phyloP scores from a whole-genome alignment of 2,113 vertebrate species.

The Mobula hypostoma region DNA sequence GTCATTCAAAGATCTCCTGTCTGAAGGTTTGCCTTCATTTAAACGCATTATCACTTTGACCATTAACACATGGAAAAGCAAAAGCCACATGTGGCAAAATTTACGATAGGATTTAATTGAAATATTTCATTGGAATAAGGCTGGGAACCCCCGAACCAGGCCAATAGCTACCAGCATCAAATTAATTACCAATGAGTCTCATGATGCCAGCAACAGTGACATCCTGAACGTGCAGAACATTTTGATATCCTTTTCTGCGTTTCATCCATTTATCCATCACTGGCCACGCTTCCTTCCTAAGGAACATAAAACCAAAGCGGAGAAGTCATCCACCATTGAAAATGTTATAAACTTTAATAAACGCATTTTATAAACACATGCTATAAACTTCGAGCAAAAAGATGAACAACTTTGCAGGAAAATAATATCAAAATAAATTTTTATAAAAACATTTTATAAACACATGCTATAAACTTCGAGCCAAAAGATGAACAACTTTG shows the following conservation, averaged over 20 bases:
- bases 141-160: neutral
- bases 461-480: neutral
- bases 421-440: neutral
- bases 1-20: neutral
- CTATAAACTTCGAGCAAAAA: neutral
- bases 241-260: constrained; percentile 61
- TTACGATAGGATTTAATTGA: neutral
- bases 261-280: constrained; percentile 84
- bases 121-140: constrained; percentile 2
- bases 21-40: neutral
- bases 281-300: constrained; percentile 87
- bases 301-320: constrained; percentile 35
- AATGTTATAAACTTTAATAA: neutral
- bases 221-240: constrained; percentile 55
- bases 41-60: neutral
- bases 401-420: neutral
- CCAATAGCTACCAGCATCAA: neutral
- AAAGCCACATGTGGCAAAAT: constrained; percentile 3
- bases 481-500: neutral
- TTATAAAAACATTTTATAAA: too few species aligned
- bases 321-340: neutral
- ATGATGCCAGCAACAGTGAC: constrained; percentile 68
- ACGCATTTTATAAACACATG: neutral
- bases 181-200: constrained; percentile 76
- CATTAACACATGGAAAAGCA: constrained; percentile 3